phyloP scores from a whole-genome alignment of 2,797 vertebrate genomes.

The Sternarchorhynchus goeldii region DNA sequence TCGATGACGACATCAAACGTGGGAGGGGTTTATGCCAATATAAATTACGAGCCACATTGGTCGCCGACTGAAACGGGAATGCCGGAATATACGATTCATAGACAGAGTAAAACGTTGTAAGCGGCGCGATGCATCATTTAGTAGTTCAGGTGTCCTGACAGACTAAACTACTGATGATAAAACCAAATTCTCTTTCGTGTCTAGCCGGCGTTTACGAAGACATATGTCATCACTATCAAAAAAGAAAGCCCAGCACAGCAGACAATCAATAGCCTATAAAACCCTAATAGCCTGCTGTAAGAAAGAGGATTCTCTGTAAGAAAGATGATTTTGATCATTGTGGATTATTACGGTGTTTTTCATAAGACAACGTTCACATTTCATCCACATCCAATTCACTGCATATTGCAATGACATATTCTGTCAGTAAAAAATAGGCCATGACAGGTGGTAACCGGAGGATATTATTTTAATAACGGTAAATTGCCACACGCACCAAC shows the following conservation, averaged over 20 bases:
- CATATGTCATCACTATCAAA: not conserved
- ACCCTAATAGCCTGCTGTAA: too few relatives aligned
- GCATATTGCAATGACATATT: conserved; percentile 57
- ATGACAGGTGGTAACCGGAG: conserved; percentile 61
- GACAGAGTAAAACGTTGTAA: too few relatives aligned
- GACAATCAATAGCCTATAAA: not conserved
- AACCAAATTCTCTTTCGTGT: too few relatives aligned
- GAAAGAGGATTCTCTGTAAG: not conserved
- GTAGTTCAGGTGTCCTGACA: not conserved
- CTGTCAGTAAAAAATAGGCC: conserved; percentile 72
- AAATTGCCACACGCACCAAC: conserved; percentile 47
- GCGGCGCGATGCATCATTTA: not conserved
- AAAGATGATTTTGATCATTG: not conserved
- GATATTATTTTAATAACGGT: conserved; percentile 73
- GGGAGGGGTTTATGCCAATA: conserved; percentile 42
- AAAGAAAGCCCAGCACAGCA: not conserved
- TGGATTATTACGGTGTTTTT: not conserved
- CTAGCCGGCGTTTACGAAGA: too few relatives aligned
- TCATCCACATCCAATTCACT: not conserved
- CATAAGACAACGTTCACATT: not conserved
- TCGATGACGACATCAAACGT: conserved; percentile 60
- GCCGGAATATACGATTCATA: too few relatives aligned
- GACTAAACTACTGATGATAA: too few relatives aligned
- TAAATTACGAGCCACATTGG: not conserved
- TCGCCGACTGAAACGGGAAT: too few relatives aligned